These are phyloP conservation scores for Lepus oiostolus DNA, from an alignment of 2,797 vertebrate species.

Conservation along the genomic window DNA sequence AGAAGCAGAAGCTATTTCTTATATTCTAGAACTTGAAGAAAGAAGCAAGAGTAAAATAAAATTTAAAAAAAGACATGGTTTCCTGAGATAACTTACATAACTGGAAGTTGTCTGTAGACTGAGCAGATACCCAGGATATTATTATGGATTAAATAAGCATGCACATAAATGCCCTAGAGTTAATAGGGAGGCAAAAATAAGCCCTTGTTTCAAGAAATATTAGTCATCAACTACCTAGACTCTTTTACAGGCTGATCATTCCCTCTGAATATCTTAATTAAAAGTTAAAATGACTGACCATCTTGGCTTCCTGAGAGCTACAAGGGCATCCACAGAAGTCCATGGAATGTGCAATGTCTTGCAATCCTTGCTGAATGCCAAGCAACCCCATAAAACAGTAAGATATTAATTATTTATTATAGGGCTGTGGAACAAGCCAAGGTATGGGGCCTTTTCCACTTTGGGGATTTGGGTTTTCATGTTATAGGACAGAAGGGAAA, in stretches of 20 bases:
- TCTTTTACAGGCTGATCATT: constrained; percentile 69
- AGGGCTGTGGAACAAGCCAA: constrained; percentile 69
- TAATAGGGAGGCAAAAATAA: constrained; percentile 67
- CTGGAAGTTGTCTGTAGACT: not conserved
- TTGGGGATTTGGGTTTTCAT: constrained; percentile 83
- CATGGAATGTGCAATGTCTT: constrained; percentile 56
- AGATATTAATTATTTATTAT: constrained; percentile 80
- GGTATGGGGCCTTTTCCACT: constrained; percentile 65
- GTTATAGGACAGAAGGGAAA: constrained; percentile 82
- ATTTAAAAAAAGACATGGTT: constrained; percentile 7
- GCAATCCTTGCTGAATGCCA: constrained; percentile 63
- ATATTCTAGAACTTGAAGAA: not conserved
- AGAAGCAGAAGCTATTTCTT: not conserved
- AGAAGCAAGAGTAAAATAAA: not conserved
- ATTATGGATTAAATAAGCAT: constrained; percentile 22
- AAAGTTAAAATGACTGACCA: constrained; percentile 79
- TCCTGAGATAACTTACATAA: constrained; percentile 51
- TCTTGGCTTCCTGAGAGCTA: constrained; percentile 63
- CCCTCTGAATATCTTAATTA: constrained; percentile 78
- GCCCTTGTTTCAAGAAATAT: constrained; percentile 63
- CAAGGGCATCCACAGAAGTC: constrained; percentile 37
- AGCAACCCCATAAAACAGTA: constrained; percentile 66
- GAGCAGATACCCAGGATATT: not conserved
- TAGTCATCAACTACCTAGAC: constrained; percentile 72
- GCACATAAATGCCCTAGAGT: constrained; percentile 19